phyloP scores from a whole-genome alignment of 53 echinoderm and acorn worm genomes.

The Hippasteria phrygiana region DNA sequence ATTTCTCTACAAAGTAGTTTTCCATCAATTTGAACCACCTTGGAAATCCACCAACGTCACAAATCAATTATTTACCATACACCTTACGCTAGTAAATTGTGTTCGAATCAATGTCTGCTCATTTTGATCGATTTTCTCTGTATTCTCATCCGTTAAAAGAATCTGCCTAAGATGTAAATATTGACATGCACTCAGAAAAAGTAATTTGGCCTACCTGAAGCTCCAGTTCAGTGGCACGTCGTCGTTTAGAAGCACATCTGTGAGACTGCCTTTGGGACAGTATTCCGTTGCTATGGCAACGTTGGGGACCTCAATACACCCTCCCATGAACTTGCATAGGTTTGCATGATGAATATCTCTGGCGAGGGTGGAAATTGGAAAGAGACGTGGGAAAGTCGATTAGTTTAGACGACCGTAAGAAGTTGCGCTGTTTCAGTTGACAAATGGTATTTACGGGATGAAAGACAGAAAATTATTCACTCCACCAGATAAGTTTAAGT shows the following conservation, averaged over 20 bases:
- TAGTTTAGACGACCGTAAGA: no score
- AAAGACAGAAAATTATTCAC: neutral
- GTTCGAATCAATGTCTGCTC: no score
- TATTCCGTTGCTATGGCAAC: constrained; percentile 92
- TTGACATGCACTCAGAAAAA: neutral
- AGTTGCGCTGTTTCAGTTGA: neutral
- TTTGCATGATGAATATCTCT: constrained; percentile 93
- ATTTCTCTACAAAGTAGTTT: no score
- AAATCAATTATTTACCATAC: no score
- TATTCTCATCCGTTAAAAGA: no score
- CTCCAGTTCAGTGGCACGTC: constrained; percentile 99
- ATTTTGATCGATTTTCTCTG: no score
- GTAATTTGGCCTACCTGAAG: constrained; percentile 80
- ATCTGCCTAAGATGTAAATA: no score
- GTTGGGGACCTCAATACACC: constrained; percentile 87
- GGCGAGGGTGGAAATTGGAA: neutral
- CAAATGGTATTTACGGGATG: neutral
- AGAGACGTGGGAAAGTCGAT: neutral
- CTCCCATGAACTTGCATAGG: constrained; percentile 94
- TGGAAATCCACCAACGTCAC: no score
- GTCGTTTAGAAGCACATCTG: constrained; percentile 95
- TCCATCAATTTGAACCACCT: no score
- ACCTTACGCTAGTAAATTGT: no score
- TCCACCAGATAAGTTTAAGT: neutral
- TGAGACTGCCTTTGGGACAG: constrained; percentile 95